Evolutionary conservation across 2,888 invertebrate genomes (phyloP).

Genomic region (Macaria notata): DNA sequence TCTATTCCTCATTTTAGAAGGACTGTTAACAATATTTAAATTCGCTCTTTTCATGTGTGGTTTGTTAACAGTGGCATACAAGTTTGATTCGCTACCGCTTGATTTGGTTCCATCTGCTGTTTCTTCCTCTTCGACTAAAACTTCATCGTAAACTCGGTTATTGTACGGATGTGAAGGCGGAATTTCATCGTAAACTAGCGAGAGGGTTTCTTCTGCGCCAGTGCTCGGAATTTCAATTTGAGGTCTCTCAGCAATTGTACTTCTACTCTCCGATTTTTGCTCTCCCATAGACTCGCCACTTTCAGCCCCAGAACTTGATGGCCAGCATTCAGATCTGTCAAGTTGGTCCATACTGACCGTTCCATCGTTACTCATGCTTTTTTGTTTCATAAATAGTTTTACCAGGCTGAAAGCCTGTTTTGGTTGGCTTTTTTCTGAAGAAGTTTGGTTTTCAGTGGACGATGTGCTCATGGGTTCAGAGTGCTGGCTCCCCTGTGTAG

Average conservation of each 20-base stretch:
- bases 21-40: conserved; percentile 80
- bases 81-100: conserved; percentile 67
- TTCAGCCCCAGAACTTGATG: conserved; percentile 84
- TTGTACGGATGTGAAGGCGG: conserved; percentile 55
- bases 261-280: conserved; percentile 59
- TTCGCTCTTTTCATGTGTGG: conserved; percentile 70
- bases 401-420: conserved; percentile 88
- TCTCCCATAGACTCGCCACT: conserved; percentile 83
- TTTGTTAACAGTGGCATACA: conserved; percentile 77
- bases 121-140: conserved; percentile 75
- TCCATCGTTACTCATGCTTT: conserved; percentile 90
- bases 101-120: conserved; percentile 66
- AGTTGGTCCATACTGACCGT: conserved; percentile 89
- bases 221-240: conserved; percentile 82
- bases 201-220: conserved; percentile 66
- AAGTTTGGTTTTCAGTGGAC: conserved; percentile 75
- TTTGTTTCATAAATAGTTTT: conserved; percentile 94
- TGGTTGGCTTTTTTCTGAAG: conserved; percentile 79
- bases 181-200: conserved; percentile 69
- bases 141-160: conserved; percentile 74
- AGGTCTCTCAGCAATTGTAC: conserved; percentile 53
- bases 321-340: conserved; percentile 88
- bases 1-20: conserved; percentile 64
- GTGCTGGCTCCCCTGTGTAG: conserved; percentile 70
- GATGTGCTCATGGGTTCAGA: conserved; percentile 80